Evolutionary conservation across 2,113 vertebrate species (phyloP).

Genomic region (Amphiprion percula): DNA sequence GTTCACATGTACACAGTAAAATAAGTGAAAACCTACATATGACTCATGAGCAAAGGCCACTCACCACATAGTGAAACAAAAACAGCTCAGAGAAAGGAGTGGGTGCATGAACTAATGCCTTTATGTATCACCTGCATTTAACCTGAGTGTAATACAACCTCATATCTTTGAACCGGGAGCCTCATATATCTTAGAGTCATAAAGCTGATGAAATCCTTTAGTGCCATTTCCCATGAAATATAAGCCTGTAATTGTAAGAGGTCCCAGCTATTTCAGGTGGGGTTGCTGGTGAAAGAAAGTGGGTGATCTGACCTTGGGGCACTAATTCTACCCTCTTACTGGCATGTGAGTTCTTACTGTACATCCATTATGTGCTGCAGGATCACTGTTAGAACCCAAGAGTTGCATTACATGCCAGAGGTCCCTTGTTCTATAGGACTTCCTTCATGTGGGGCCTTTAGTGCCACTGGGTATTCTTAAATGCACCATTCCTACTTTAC

Average conservation of each 20-base stretch:
- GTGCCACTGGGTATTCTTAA: background rate
- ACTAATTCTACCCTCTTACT: slow-evolving; percentile 22
- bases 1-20: background rate
- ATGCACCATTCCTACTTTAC: background rate
- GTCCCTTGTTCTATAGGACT: slow-evolving; percentile 52
- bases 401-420: slow-evolving; percentile 36
- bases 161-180: slow-evolving; percentile 16
- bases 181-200: background rate
- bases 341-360: slow-evolving; percentile 23
- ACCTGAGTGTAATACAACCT: slow-evolving; percentile 17
- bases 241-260: slow-evolving; percentile 29
- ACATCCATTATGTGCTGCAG: slow-evolving; percentile 16
- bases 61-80: slow-evolving; percentile 16
- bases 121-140: slow-evolving; percentile 37
- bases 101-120: background rate
- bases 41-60: slow-evolving; percentile 19
- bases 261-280: slow-evolving; percentile 5
- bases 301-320: slow-evolving; percentile 30
- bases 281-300: slow-evolving; percentile 28
- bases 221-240: slow-evolving; percentile 37
- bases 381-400: slow-evolving; percentile 13
- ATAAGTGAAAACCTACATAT: background rate
- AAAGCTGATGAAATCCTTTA: slow-evolving; percentile 28
- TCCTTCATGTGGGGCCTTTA: slow-evolving; percentile 39
- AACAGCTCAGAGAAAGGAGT: background rate